These are phyloP conservation scores for Vollenhovia emeryi DNA, from an alignment of 1,140 invertebrate species.

Conservation along the genomic window DNA sequence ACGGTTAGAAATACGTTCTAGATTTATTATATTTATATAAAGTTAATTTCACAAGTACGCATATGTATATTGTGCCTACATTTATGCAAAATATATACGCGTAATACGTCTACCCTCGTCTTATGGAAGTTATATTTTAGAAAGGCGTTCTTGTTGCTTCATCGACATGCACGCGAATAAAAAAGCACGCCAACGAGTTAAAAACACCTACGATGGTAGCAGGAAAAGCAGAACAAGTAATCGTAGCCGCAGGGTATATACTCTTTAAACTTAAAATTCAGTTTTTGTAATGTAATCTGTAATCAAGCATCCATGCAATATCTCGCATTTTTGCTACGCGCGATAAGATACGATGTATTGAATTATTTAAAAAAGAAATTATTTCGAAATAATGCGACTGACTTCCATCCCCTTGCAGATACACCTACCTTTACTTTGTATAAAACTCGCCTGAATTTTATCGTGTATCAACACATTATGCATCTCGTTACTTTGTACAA, in stretches of 20 bases:
- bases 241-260: slow-evolving; percentile 43
- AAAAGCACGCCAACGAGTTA: slow-evolving; percentile 52
- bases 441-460: neutral
- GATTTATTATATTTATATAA: neutral
- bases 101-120: neutral
- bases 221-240: slow-evolving; percentile 53
- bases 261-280: slow-evolving; percentile 60
- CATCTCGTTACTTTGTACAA: neutral
- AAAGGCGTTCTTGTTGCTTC: slow-evolving; percentile 49
- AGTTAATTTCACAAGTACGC: slow-evolving; percentile 10
- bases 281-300: slow-evolving; percentile 51
- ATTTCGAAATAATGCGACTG: neutral
- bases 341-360: slow-evolving; percentile 19
- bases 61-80: neutral
- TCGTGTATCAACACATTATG: neutral
- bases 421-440: neutral
- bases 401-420: neutral
- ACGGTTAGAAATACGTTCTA: neutral
- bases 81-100: slow-evolving; percentile 13
- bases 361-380: slow-evolving; percentile 20
- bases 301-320: slow-evolving; percentile 55
- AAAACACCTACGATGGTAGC: slow-evolving; percentile 52
- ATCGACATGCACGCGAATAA: slow-evolving; percentile 51
- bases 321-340: neutral
- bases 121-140: slow-evolving; percentile 34